A percentile compares a stretch with the other conserved stretches of the same genome.
Conservation (phyloP, 2,888 invertebrate genomes). For the Epirrita christyi region DNA sequence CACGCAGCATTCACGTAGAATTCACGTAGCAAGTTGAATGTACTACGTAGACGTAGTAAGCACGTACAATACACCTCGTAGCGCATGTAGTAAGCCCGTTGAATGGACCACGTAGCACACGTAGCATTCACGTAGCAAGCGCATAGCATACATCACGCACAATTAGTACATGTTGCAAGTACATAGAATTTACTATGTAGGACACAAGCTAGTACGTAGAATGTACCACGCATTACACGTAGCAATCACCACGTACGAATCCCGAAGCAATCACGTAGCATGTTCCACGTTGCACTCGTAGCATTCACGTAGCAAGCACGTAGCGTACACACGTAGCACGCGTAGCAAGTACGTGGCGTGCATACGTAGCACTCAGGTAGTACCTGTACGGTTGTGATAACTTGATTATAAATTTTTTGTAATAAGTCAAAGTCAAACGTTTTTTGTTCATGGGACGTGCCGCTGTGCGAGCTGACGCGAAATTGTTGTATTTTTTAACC, state of each 20-base stretch:
- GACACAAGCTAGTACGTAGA: no score
- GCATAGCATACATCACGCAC: no score
- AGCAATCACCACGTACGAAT: no score
- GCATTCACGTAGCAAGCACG: not conserved
- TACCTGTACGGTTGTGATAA: no score
- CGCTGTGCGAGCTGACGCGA: no score
- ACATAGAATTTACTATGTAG: no score
- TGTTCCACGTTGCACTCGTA: constrained; percentile 9
- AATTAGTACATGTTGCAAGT: no score
- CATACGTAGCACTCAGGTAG: not conserved
- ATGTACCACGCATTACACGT: not conserved
- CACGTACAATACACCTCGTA: constrained; percentile 1
- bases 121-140: not conserved
- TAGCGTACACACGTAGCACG: not conserved
- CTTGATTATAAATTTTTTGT: not conserved
- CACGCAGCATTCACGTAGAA: not conserved
- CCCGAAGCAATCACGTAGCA: not conserved
- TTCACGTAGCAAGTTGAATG: no score
- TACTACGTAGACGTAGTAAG: no score
- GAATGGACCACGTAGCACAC: not conserved
- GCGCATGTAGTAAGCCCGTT: not conserved
- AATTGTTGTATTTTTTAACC: no score
- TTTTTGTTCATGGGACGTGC: no score
- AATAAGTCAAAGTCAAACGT: no score
- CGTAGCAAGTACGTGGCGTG: not conserved